Evolutionary conservation across 2,888 invertebrate genomes (phyloP), one percentile per base, ranked within the genome.

Genomic region (Melipona bicolor): DNA sequence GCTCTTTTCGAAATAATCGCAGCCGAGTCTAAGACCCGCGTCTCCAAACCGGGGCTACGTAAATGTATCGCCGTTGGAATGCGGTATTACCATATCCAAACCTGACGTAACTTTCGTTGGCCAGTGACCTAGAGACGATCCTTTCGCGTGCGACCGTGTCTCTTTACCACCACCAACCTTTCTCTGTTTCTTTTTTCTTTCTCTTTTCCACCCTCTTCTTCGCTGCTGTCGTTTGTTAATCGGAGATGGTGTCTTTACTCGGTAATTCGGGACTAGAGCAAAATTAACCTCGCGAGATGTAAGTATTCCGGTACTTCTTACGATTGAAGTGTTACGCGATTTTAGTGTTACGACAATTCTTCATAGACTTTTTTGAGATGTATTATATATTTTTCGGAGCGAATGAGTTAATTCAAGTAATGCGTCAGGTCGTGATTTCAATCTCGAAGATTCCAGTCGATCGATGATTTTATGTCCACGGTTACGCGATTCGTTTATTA

Each of bases 41-140:
- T 32, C 32, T 17, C 19, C 27, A 19, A 21, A 68, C 19, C 79
- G 76, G 75, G 76, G 71, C 83, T 76, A 78, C 85, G 90, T 87
- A 86, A 90, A 91, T 91, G 91, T 90, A 89, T 87, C 88, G 91
- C 89, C 85, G 89, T 81, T 90, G 92, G 92, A 93, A 93, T 93
- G 92, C 91, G 84, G 92, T 93, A 92, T 92, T 92, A 91, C 92
- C 92, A 93, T 93, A 93, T 92, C 90, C 88, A 93, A 93, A 91
- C 89, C 91, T 93, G 93, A 92, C 92, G 92, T 92, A 93, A 93
- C 92, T 92, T 92, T 92, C 90, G 91, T 92, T 93, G 92, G 93
- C 88, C 92, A 93, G 91, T 93, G 92, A 93, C 92, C 92, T 92
- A 93, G 92, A 93, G 93, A 92, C 92, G 89, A 92, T 91, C 90